These are phyloP conservation scores for Probosciger aterrimus DNA, from an alignment of 2,113 vertebrate genomes.

Conservation along the genomic window DNA sequence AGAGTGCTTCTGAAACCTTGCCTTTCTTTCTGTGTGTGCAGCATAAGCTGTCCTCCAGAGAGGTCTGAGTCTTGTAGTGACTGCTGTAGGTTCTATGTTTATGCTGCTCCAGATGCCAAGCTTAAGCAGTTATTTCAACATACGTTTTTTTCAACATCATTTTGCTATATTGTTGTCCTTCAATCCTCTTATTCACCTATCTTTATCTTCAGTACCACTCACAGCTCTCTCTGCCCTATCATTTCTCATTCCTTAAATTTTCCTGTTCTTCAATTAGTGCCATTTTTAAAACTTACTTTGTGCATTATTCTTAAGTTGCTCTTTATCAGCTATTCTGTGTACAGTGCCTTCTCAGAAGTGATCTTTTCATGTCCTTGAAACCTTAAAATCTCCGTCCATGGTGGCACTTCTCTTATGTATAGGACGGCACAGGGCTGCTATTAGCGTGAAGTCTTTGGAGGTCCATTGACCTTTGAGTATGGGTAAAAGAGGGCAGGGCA, in stretches of 20 bases:
- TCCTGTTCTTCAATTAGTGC: neutral
- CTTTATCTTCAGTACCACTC: neutral
- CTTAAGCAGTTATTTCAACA: neutral
- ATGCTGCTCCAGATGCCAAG: neutral
- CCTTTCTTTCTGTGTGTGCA: neutral
- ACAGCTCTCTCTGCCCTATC: neutral
- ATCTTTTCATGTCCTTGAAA: neutral
- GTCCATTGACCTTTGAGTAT: neutral
- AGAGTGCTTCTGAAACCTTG: neutral
- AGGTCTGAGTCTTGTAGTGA: neutral
- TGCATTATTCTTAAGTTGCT: neutral
- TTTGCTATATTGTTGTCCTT: neutral
- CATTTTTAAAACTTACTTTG: neutral
- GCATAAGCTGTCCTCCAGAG: neutral
- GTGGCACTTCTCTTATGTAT: neutral
- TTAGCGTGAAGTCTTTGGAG: neutral
- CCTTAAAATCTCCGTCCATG: neutral
- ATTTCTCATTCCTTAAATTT: conserved; percentile 21
- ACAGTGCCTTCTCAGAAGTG: neutral
- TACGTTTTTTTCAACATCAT: neutral
- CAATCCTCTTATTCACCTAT: neutral
- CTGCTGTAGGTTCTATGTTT: neutral
- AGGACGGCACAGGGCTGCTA: neutral
- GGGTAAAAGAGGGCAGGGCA: neutral
- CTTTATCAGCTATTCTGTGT: neutral